Conservation (phyloP, 2,888 invertebrate species). For the Heliconius charithonia region DNA sequence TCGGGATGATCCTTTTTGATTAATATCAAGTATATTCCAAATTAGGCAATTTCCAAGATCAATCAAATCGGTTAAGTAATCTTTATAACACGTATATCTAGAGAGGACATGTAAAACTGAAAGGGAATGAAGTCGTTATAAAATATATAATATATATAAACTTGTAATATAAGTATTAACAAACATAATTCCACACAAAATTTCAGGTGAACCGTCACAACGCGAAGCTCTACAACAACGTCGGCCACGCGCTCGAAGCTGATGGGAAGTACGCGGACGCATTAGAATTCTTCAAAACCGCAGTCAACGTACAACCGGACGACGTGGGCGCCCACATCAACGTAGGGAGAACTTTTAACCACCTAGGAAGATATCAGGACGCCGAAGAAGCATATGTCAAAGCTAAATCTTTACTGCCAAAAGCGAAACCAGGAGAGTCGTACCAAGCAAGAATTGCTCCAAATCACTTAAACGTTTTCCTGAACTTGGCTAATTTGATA, state of each 20-base stretch:
- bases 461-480: slow-evolving; percentile 97
- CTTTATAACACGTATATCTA: too few relatives aligned
- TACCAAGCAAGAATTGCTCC: slow-evolving; percentile 98
- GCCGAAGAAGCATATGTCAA: slow-evolving; percentile 96
- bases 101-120: too few relatives aligned
- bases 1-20: too few relatives aligned
- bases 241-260: slow-evolving; percentile 96
- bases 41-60: too few relatives aligned
- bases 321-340: slow-evolving; percentile 99
- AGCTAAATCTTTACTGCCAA: slow-evolving; percentile 94
- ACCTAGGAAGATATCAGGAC: slow-evolving; percentile 88
- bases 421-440: slow-evolving; percentile 95
- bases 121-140: too few relatives aligned
- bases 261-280: slow-evolving; percentile 89
- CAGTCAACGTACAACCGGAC: slow-evolving; percentile 96
- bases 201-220: slow-evolving; percentile 92
- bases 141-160: background rate
- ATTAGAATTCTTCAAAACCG: slow-evolving; percentile 94
- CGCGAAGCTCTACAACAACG: slow-evolving; percentile 98
- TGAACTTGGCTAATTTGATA: slow-evolving; percentile 97
- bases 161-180: slow-evolving; percentile 9
- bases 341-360: slow-evolving; percentile 97
- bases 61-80: too few relatives aligned
- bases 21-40: too few relatives aligned
- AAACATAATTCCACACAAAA: slow-evolving; percentile 61